Percentiles rank a stretch among this genome's conserved stretches.
Evolutionary conservation across 1,140 invertebrate genomes (phyloP).

Genomic region (Lithobius niger): DNA sequence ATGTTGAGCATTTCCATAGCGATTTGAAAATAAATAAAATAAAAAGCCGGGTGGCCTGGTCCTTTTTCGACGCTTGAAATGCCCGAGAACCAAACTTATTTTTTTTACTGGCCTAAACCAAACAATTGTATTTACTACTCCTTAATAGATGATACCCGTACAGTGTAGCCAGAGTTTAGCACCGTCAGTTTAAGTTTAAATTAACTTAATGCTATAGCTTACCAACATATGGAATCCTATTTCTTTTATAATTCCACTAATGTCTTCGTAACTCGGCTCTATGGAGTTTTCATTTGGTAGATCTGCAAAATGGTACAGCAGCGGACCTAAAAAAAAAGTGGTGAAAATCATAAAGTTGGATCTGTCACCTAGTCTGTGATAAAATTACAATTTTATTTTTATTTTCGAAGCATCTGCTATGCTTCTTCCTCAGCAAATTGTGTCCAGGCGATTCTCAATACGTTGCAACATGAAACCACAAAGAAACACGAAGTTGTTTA

Average conservation of each 20-base stretch:
- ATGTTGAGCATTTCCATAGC: too few species aligned
- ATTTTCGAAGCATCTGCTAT: too few species aligned
- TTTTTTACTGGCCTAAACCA: not conserved
- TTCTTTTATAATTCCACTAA: conserved; percentile 64
- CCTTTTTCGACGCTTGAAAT: not conserved
- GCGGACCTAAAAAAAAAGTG: conserved; percentile 56
- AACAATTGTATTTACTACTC: not conserved
- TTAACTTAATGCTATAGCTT: too few species aligned
- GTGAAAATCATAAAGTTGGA: not conserved
- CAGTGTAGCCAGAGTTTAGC: too few species aligned
- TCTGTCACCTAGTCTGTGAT: too few species aligned
- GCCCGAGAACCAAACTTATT: not conserved
- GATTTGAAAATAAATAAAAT: not conserved
- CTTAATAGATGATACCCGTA: not conserved
- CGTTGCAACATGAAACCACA: too few species aligned
- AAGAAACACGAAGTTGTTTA: too few species aligned
- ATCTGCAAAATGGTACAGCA: conserved; percentile 90
- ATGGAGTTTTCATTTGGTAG: conserved; percentile 77
- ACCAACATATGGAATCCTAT: conserved; percentile 81
- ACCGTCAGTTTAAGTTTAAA: too few species aligned
- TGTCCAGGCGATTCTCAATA: too few species aligned
- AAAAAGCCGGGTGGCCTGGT: not conserved
- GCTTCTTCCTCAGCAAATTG: too few species aligned
- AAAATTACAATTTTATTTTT: too few species aligned
- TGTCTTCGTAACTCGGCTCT: conserved; percentile 79